These are phyloP conservation scores for Oedothorax gibbosus DNA, from an alignment of 1,140 invertebrate species.

Conservation along the genomic window DNA sequence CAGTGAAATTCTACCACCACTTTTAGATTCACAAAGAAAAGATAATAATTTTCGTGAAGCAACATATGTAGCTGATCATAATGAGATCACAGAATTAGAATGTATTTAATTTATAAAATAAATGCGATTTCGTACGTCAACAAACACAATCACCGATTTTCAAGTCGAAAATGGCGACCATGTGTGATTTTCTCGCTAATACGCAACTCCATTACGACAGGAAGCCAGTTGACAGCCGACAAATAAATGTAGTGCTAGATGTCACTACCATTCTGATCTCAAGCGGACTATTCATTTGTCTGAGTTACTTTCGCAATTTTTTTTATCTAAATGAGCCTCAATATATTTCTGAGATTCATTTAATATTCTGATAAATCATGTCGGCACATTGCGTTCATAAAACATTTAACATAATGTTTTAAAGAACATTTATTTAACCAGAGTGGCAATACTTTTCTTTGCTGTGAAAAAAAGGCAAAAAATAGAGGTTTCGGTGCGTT, in stretches of 20 bases:
- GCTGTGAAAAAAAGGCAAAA: no score
- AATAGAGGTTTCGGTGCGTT: no score
- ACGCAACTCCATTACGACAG: conserved; percentile 60
- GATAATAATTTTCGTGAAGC: conserved; percentile 55
- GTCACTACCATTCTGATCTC: conserved; percentile 44
- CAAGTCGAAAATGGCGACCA: conserved; percentile 60
- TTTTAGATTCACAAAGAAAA: conserved; percentile 53
- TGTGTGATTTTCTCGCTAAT: conserved; percentile 57
- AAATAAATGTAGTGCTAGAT: conserved; percentile 53
- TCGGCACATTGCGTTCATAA: background rate
- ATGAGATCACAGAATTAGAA: conserved; percentile 57
- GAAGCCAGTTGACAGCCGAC: conserved; percentile 58
- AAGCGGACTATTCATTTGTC: conserved; percentile 21
- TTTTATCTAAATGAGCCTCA: conserved; percentile 1
- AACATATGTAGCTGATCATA: conserved; percentile 62
- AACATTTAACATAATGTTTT: no score
- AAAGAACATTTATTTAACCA: no score
- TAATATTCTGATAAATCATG: background rate
- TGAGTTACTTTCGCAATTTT: conserved; percentile 6
- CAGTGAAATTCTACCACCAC: conserved; percentile 51
- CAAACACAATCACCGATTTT: conserved; percentile 58
- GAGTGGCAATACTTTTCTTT: no score
- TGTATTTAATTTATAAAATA: conserved; percentile 43
- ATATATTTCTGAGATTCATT: conserved; percentile 15
- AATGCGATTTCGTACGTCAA: conserved; percentile 41